These are phyloP conservation scores for Aplocera efformata DNA, from an alignment of 2,888 invertebrate genomes.

Conservation along the genomic window DNA sequence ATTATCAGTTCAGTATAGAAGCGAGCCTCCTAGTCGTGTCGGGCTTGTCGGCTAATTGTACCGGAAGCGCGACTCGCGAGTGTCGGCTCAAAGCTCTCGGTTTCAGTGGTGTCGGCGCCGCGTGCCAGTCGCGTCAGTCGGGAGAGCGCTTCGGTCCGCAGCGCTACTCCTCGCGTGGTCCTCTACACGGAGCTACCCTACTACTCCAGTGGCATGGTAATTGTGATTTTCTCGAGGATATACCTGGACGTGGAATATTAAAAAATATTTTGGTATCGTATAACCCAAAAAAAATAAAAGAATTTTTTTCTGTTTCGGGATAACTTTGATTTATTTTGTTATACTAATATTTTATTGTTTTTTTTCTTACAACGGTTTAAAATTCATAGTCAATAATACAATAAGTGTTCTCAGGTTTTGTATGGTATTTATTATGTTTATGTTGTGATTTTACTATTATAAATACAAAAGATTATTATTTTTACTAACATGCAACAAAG, in stretches of 20 bases:
- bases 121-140: constrained; percentile 49
- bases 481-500: too few species aligned
- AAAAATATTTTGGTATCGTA: constrained; percentile 61
- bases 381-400: too few species aligned
- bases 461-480: too few species aligned
- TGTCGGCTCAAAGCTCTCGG: constrained; percentile 50
- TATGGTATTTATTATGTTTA: too few species aligned
- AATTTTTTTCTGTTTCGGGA: constrained; percentile 22
- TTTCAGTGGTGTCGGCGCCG: neutral
- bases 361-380: neutral
- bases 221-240: constrained; percentile 44
- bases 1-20: too few species aligned
- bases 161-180: constrained; percentile 46
- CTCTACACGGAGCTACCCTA: constrained; percentile 45
- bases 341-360: too few species aligned
- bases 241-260: constrained; percentile 13
- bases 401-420: too few species aligned
- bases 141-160: constrained; percentile 58
- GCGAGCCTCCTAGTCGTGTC: too few species aligned
- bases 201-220: constrained; percentile 74
- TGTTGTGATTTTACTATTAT: too few species aligned
- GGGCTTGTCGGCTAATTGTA: constrained; percentile 55
- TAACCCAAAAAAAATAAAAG: too few species aligned
- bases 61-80: constrained; percentile 71
- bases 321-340: constrained; percentile 11